Conservation (phyloP, 2,113 vertebrate genomes). For the Euleptes europaea region DNA sequence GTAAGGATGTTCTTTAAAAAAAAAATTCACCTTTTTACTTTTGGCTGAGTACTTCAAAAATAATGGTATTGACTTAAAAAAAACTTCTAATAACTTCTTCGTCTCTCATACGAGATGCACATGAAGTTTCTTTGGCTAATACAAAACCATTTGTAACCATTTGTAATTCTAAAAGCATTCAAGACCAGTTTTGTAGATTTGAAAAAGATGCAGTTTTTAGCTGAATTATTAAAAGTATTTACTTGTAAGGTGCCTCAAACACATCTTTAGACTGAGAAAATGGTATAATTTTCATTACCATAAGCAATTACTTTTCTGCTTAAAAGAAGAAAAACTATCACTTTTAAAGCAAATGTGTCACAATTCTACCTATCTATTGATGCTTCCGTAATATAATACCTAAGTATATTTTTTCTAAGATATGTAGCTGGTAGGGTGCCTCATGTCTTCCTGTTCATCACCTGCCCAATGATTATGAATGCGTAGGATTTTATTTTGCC, state of each 20-base stretch:
- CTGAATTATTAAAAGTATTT: conserved; percentile 2
- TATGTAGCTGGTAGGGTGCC: background rate
- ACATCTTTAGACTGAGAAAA: background rate
- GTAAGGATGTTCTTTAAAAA: background rate
- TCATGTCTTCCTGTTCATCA: conserved; percentile 26
- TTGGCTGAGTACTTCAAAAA: conserved; percentile 12
- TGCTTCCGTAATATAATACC: accelerated
- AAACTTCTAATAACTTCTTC: background rate
- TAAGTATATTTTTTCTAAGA: background rate
- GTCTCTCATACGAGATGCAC: background rate
- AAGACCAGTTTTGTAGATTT: background rate
- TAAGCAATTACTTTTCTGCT: background rate
- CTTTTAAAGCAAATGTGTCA: background rate
- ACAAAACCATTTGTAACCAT: conserved; percentile 21
- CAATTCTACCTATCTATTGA: conserved; percentile 9
- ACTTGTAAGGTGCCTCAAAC: conserved; percentile 24
- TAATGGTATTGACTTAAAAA: background rate
- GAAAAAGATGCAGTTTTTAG: conserved; percentile 14
- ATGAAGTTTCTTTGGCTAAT: conserved; percentile 4
- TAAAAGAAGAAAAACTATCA: background rate
- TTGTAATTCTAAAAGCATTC: conserved; percentile 10
- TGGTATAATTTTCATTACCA: conserved; percentile 12
- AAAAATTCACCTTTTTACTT: conserved; percentile 3
- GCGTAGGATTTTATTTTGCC: conserved; percentile 49
- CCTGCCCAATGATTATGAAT: conserved; percentile 24